phyloP scores from a whole-genome alignment of 2,113 vertebrate species.

The Jacana jacana region DNA sequence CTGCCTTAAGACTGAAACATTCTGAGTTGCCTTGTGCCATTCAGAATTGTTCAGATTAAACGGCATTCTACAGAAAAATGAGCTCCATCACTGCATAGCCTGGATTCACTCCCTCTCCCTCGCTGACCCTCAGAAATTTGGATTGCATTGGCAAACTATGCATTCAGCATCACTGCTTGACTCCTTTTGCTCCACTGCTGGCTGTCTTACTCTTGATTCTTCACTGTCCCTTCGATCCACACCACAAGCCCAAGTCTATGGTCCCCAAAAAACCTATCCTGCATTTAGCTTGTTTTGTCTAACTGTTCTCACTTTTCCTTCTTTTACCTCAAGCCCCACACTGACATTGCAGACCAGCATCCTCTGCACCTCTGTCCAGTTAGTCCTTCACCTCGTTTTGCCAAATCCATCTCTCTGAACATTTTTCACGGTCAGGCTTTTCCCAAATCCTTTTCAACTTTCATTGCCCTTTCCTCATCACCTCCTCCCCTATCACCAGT shows the following conservation, averaged over 20 bases:
- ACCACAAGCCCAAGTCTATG: neutral
- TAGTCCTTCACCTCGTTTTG: neutral
- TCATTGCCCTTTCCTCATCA: neutral
- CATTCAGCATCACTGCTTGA: neutral
- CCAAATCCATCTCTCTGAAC: neutral
- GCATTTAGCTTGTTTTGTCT: neutral
- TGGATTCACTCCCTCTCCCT: neutral
- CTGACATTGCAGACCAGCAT: neutral
- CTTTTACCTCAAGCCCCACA: neutral
- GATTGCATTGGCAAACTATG: neutral
- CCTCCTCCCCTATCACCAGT: neutral
- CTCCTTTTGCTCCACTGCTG: neutral
- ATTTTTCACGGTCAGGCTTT: neutral
- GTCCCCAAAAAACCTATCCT: neutral
- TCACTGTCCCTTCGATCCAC: neutral
- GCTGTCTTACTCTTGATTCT: neutral
- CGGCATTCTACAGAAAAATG: neutral
- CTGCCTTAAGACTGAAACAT: neutral
- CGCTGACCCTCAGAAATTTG: neutral
- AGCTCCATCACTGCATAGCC: neutral
- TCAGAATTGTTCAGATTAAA: neutral
- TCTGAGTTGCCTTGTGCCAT: neutral
- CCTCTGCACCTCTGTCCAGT: neutral
- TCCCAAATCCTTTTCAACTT: neutral
- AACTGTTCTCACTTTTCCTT: neutral